Conservation (phyloP, 92 coral and sea anemone genomes). For the Isaurus tuberculatus region DNA sequence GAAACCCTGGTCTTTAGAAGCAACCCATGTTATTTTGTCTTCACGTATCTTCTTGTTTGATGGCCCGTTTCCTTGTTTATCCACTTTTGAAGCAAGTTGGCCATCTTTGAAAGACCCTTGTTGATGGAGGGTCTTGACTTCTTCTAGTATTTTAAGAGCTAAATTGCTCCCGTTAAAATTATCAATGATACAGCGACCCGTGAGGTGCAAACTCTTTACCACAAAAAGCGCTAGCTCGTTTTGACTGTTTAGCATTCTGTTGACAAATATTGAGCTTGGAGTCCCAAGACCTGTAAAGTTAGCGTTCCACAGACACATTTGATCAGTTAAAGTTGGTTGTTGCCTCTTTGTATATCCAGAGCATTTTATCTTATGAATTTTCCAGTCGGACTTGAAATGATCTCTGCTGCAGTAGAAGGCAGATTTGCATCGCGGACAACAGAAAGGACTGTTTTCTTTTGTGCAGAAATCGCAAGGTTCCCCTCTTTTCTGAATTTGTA, state of each 20-base stretch:
- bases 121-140: conserved; percentile 74
- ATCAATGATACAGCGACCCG: conserved; percentile 79
- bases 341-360: background rate
- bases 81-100: conserved; percentile 66
- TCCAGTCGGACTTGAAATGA: conserved; percentile 43
- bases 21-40: conserved; percentile 88
- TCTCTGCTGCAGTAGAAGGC: conserved; percentile 48
- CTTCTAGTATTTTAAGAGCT: conserved; percentile 69
- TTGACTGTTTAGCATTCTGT: conserved; percentile 23
- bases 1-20: conserved; percentile 68
- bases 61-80: conserved; percentile 55
- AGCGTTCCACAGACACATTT: background rate
- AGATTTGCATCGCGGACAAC: conserved; percentile 40
- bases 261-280: background rate
- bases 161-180: conserved; percentile 76
- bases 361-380: conserved; percentile 39
- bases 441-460: conserved; percentile 16
- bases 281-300: background rate
- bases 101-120: conserved; percentile 77
- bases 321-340: background rate
- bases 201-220: conserved; percentile 11
- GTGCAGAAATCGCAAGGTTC: conserved; percentile 34
- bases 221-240: conserved; percentile 20
- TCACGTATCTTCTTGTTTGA: conserved; percentile 73
- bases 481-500: background rate